Base-by-base conservation (phyloP, 1,140 invertebrate genomes). In the Aleiodes sp. region DNA sequence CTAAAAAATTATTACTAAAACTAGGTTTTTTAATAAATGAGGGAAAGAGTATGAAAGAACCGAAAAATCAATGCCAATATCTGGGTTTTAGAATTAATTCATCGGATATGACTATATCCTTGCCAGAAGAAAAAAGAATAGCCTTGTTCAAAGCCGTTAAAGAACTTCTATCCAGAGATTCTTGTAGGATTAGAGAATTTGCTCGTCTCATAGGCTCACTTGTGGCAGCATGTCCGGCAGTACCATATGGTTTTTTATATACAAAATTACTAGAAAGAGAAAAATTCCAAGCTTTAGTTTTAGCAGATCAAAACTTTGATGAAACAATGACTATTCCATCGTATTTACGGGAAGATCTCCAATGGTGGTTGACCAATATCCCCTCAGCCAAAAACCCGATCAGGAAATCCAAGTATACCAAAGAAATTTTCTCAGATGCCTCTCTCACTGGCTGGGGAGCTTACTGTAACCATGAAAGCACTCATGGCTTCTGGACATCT, bases 71-170 rank as follows among this genome's bases (percentile, higher is more conserved):
- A 31, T 19, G 29, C 9, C 29, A 33, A 21, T 68, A 29, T 28
- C 19, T 61, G 9, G 56, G 65, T 28, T 60, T 68, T 39, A 10
- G 39, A 7, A 61, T 68, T 12, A 41, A 68, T 61, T 68, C 35
- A 7, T 9, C 10, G 14, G 14, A 39, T n/a, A 39, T 12, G 37
- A 39, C 10, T 4, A 12, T 39, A n/a, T n/a, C n/a, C n/a, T 33
- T 33, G 9, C 31, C 31, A 33, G 31, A 33, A 33, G 31, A 33
- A 33, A 33, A 33, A 33, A 33, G 31, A 33, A 33, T 33, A 6
- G 9, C 4, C 4, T 33, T 33, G 9, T 9, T 0, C 4, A 33
- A 33, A 0, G 4, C 9, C 4, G 9, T 33, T 33, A 33, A 33
- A 33, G 31, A 33, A 6, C 9, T 33, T 33, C 4, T 7, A 33